Evolutionary conservation across 1,140 invertebrate species (phyloP).

Genomic region (Camponotus floridanus): DNA sequence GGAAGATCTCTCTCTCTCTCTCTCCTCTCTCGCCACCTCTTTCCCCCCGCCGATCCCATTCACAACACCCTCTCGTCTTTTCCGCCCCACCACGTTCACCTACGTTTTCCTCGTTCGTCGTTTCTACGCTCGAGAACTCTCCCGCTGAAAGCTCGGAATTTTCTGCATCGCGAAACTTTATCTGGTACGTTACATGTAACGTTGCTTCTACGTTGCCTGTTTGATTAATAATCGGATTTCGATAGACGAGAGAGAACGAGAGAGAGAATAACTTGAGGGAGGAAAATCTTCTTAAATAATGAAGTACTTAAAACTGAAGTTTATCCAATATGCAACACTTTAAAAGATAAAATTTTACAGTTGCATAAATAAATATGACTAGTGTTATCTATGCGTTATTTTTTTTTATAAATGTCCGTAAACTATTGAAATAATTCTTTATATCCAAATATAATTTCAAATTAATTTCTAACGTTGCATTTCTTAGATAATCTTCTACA

Average conservation of each 20-base stretch:
- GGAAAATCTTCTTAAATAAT: neutral
- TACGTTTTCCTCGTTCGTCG: conserved; percentile 30
- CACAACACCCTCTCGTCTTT: conserved; percentile 50
- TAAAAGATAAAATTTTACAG: too few relatives aligned
- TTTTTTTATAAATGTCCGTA: neutral
- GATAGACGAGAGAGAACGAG: neutral
- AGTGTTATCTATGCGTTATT: neutral
- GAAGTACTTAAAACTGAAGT: neutral
- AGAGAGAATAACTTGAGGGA: too few relatives aligned
- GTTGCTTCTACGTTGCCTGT: neutral
- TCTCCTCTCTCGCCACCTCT: neutral
- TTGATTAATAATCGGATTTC: conserved; percentile 60
- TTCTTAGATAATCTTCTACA: neutral
- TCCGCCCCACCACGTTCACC: conserved; percentile 10
- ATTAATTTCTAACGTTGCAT: neutral
- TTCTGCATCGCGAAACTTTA: conserved; percentile 51
- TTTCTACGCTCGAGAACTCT: conserved; percentile 37
- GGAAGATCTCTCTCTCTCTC: neutral
- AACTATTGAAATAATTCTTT: neutral
- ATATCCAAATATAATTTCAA: neutral
- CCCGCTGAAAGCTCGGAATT: conserved; percentile 44
- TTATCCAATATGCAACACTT: neutral
- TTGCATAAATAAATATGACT: too few relatives aligned
- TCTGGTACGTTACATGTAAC: conserved; percentile 20
- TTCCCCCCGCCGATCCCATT: conserved; percentile 11